Conservation (phyloP, 2,797 vertebrate species). For the Nyctibius grandis region DNA sequence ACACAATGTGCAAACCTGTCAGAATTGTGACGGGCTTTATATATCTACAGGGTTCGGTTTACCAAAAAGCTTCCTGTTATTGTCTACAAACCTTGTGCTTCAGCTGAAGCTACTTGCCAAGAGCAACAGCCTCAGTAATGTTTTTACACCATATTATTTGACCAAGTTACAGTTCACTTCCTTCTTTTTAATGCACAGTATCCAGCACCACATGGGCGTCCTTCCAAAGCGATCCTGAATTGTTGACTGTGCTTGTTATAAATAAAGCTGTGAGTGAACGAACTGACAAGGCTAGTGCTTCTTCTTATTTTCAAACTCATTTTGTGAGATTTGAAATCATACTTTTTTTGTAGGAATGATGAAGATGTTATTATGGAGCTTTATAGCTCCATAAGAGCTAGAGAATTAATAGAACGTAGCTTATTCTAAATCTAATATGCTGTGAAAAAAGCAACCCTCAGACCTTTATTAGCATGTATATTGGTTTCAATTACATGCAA, state of each 20-base stretch:
- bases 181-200: slow-evolving; percentile 30
- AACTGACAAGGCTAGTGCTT: neutral
- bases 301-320: neutral
- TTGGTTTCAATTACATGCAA: slow-evolving; percentile 54
- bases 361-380: neutral
- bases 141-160: slow-evolving; percentile 46
- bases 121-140: slow-evolving; percentile 18
- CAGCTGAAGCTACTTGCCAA: neutral
- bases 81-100: slow-evolving; percentile 22
- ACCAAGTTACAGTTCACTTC: slow-evolving; percentile 37
- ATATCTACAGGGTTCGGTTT: neutral
- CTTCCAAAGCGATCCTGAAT: neutral
- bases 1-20: neutral
- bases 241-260: slow-evolving; percentile 27
- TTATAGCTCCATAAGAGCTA: too few species aligned
- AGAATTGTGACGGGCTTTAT: neutral
- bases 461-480: slow-evolving; percentile 54
- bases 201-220: neutral
- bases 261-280: slow-evolving; percentile 8
- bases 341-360: neutral
- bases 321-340: neutral
- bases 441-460: slow-evolving; percentile 32
- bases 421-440: slow-evolving; percentile 22
- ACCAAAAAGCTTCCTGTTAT: slow-evolving; percentile 48
- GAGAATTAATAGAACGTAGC: neutral